Percentiles rank a stretch among this genome's conserved stretches.
These are phyloP conservation scores for Pristiophorus japonicus DNA, from an alignment of 2,113 vertebrate species.

Conservation along the genomic window DNA sequence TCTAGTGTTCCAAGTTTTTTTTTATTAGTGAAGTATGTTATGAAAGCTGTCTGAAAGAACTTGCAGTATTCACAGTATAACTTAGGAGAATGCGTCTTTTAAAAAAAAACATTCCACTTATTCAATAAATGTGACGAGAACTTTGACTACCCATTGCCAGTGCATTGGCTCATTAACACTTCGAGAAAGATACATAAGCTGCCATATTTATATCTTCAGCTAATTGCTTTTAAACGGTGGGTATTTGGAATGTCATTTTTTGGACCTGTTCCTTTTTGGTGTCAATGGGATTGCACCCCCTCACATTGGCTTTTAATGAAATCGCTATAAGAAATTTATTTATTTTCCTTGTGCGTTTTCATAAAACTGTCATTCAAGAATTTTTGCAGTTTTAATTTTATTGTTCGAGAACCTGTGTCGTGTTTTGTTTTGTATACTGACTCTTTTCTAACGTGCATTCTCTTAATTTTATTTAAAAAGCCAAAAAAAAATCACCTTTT, in stretches of 20 bases:
- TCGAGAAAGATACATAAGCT: background rate
- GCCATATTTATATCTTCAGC: conserved; percentile 40
- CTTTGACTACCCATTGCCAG: background rate
- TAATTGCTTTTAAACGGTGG: conserved; percentile 42
- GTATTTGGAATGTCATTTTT: conserved; percentile 34
- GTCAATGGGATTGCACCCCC: background rate
- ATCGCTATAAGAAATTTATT: background rate
- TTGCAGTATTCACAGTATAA: background rate
- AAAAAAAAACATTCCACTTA: background rate
- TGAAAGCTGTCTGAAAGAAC: background rate
- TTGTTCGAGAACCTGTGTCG: background rate
- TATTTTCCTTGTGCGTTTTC: background rate
- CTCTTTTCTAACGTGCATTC: background rate
- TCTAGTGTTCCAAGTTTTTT: background rate
- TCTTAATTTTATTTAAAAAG: background rate
- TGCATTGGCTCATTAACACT: background rate
- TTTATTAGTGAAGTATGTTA: background rate
- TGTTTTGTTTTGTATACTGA: background rate
- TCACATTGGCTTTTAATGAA: background rate
- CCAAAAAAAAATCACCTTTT: background rate
- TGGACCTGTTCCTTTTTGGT: background rate
- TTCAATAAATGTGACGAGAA: background rate
- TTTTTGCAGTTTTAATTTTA: background rate
- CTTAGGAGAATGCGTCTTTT: background rate
- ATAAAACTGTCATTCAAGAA: background rate